Percentiles rank a stretch among this genome's conserved stretches.
phyloP scores from a whole-genome alignment of 2,113 vertebrate species.

The Vidua macroura region DNA sequence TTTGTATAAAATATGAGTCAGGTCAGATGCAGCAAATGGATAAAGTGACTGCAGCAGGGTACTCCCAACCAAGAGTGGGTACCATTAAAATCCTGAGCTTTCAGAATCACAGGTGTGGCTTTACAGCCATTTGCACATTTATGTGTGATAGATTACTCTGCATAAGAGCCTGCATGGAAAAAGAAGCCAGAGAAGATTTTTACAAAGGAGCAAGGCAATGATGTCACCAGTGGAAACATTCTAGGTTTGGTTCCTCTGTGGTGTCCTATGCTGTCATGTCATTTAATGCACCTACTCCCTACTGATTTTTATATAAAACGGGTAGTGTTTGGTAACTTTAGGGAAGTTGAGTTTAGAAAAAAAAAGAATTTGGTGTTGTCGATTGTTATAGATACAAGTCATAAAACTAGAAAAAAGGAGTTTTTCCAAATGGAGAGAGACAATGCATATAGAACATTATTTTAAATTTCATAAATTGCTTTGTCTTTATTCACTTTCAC shows the following conservation, averaged over 20 bases:
- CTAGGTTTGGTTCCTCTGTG: background rate
- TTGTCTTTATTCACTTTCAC: background rate
- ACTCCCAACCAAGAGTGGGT: background rate
- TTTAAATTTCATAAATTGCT: background rate
- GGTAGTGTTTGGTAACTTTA: background rate
- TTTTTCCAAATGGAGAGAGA: background rate
- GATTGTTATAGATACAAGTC: background rate
- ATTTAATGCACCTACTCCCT: background rate
- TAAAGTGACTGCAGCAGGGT: background rate
- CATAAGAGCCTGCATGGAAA: background rate
- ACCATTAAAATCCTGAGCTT: background rate
- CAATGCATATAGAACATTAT: background rate
- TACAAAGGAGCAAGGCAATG: background rate
- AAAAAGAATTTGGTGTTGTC: background rate
- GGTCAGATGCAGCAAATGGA: background rate
- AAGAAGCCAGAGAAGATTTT: background rate
- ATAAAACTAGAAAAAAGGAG: background rate
- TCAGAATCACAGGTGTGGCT: background rate
- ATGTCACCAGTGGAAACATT: background rate
- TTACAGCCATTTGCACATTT: background rate
- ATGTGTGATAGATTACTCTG: background rate
- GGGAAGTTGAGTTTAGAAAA: background rate
- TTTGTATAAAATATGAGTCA: constrained; percentile 40
- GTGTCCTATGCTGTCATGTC: background rate
- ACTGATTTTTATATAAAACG: background rate